Base-by-base conservation (phyloP, 1,140 invertebrate species). In the Elysia chlorotica region DNA sequence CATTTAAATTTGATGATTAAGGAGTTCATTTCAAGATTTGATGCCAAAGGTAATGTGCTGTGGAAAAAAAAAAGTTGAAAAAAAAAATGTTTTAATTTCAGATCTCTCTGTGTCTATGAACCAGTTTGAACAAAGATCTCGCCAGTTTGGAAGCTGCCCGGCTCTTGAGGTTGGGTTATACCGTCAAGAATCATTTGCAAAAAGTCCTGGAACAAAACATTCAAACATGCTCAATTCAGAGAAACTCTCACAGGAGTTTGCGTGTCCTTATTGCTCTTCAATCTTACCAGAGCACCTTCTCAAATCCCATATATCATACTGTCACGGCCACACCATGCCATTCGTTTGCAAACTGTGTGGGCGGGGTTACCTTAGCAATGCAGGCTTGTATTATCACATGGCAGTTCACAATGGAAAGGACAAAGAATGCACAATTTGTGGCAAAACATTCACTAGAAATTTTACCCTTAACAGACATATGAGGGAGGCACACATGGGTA, bases 381-480 rank as follows among this genome's bases (percentile, higher is more conserved):
- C 65, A 19, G 65, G 65, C 1, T 33, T 67, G 23, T 54, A 53
- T 23, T 33, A 41, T 54, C 65, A 67, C 65, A 67, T 67, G 65
- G 65, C 53, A 54, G 41, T 67, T 38, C 65, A 67, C 35, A 21
- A 28, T 33, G 65, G 65, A 37, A 67, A 67, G 25, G 56, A 38
- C 1, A 53, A 54, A 0, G 23, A 30, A 25, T 67, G 65, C 36
- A 38, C 65, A 5, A 53, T 67, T 0, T 67, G 65, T 54, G 41
- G 21, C 30, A 67, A 67, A 30, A 67, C 53, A 31, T 67, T 67
- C 30, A 54, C 65, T 10, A 48, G 65, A 19, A 67, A 67, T 3
- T 67, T 67, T 37, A 41, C 65, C 28, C 41, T 67, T 25, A 67
- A 67, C 33, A 67, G 65, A 67, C 65, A 67, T 23, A 30, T 67